These are phyloP conservation scores for Rhabdornis inornatus DNA, from an alignment of 2,113 vertebrate genomes.

Conservation along the genomic window DNA sequence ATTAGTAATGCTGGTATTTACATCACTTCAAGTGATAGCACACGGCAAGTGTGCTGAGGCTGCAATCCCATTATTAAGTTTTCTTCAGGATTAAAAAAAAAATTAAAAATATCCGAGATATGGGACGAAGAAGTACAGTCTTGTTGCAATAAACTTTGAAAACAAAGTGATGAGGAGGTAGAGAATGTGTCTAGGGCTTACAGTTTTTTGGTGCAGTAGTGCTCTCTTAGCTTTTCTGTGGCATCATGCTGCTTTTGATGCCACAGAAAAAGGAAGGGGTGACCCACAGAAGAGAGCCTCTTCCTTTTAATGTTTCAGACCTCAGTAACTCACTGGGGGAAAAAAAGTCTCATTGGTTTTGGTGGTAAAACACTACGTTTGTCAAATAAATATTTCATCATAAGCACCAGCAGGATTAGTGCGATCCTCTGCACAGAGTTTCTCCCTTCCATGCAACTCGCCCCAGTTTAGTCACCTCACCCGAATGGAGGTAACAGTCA, in stretches of 20 bases:
- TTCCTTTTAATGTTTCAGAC: neutral
- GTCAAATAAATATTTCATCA: constrained; percentile 50
- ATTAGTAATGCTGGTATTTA: neutral
- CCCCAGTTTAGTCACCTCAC: constrained; percentile 41
- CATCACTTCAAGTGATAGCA: neutral
- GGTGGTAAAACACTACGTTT: neutral
- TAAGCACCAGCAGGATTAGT: neutral
- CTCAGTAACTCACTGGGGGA: neutral
- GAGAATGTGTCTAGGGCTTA: neutral
- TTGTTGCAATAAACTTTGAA: neutral
- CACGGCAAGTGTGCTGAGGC: neutral
- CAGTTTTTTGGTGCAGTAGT: neutral
- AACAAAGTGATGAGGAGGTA: neutral
- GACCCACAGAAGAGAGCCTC: neutral
- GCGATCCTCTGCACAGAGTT: neutral
- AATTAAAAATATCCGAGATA: fast-evolving
- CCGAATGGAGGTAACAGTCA: constrained; percentile 33
- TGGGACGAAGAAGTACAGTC: fast-evolving
- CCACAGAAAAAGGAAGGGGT: neutral
- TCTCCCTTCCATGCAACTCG: constrained; percentile 8
- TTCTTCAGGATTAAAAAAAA: neutral
- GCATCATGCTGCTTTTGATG: neutral
- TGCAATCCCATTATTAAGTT: neutral
- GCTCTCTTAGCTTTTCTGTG: neutral
- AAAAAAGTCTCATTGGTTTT: neutral